Base-by-base conservation (phyloP, 2,797 vertebrate genomes). In the Choloepus didactylus region DNA sequence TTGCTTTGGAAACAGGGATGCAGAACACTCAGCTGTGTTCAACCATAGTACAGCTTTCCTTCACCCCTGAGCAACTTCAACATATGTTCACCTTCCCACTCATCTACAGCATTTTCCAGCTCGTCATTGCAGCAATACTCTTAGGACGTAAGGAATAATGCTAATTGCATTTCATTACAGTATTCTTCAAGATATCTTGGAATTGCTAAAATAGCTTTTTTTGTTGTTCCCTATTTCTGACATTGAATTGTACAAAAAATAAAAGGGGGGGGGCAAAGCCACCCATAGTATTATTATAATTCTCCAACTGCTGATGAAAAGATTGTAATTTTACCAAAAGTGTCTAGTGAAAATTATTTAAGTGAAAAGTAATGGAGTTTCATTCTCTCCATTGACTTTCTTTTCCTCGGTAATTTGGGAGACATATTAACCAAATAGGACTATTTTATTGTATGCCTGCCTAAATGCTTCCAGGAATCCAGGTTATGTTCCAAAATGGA, bases 21-120 rank as follows among this genome's bases (percentile, higher is more conserved):
- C 99, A 99, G 98, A 99, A 99, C 96, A 96, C 98, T 1, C 99
- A 99, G 98, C 97, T 99, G 4, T 99, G 99, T 98, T 99, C 99
- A 93, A 99, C 99, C 27, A 99, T 99, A 10, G 98, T 99, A 46
- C 99, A 99, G 96, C 98, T 99, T 76, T 99, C 99, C 77, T 99
- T 99, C 97, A 98, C 21, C 15, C 89, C 98, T 0, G 98, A 98
- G 0, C 99, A 99, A 3, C 98, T 99, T 75, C 98, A 99, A 51
- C 3, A 98, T 60, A 99, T 99, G 98, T 99, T 99, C 93, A 98
- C 99, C 4, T 99, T 99, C 98, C 99, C 99, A 0, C 99, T 99
- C 95, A 98, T 99, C 98, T 99, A 99, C 98, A 99, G 99, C 96
- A 99, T 99, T 97, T 99, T 99, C 98, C 99, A 99, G 98, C 76